Evolutionary conservation across 1,140 invertebrate species (phyloP).

Genomic region (Gonioctena quinquepunctata): DNA sequence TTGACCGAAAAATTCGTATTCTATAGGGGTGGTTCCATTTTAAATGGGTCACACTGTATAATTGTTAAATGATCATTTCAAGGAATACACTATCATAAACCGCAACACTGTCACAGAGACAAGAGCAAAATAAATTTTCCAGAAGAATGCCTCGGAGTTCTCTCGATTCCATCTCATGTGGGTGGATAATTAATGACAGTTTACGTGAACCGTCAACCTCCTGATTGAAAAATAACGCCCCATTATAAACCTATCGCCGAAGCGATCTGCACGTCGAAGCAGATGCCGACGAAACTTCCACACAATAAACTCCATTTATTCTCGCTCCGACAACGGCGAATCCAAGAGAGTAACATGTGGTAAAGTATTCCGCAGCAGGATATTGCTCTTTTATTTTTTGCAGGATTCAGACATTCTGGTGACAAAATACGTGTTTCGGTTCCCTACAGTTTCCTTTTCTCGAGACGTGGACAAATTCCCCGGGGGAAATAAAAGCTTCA

Average conservation of each 20-base stretch:
- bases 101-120: no score
- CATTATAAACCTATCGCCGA: not conserved
- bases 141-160: no score
- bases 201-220: no score
- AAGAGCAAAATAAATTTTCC: no score
- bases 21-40: no score
- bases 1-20: no score
- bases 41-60: no score
- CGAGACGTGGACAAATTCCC: slow-evolving; percentile 48
- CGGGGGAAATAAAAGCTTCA: slow-evolving; percentile 50
- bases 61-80: no score
- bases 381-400: slow-evolving; percentile 26
- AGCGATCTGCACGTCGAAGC: not conserved
- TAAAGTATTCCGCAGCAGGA: slow-evolving; percentile 32
- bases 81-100: no score
- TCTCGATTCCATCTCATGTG: no score
- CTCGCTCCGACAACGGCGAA: not conserved
- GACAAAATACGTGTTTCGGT: slow-evolving; percentile 49
- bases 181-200: no score
- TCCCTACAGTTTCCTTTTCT: slow-evolving; percentile 44
- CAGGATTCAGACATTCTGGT: slow-evolving; percentile 42
- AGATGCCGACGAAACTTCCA: slow-evolving; percentile 5
- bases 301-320: slow-evolving; percentile 14
- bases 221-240: not conserved
- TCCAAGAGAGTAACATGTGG: slow-evolving; percentile 26